Evolutionary conservation across 2,113 vertebrate genomes (phyloP), one percentile per base, ranked within the genome.

Genomic region (Lepidothrix coronata): DNA sequence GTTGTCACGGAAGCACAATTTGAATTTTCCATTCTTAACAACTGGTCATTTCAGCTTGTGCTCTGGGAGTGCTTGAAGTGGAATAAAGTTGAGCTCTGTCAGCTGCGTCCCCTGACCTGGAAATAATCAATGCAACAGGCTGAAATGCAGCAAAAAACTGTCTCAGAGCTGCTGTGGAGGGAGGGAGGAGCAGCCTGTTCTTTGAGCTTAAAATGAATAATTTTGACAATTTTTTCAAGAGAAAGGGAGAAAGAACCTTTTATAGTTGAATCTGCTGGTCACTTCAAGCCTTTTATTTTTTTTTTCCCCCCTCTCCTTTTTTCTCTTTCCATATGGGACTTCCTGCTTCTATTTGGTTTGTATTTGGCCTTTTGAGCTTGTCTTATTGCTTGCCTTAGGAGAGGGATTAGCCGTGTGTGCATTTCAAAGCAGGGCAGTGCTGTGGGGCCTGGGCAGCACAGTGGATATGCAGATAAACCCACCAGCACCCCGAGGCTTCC

Each of bases 121-220:
- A 95, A 96, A 75, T 96, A 94, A 94, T 91, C 65, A 9, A 43
- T 41, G 88, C 95, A 95, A 84, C 93, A 94, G 95, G 93, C 93
- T 86, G 61, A 94, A 63, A 74, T n/a, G 68, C 79, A 84, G 79
- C 67, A 73, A 61, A 85, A 62, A 85, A 6, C 37, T 52, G 18
- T 12, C 55, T 59, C 43, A 37, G 2, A 83, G 85, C 78, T 91
- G 67, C 59, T 0, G 2, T 21, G 35, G 43, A 61, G 57, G 41
- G 25, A 83, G 25, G 52, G 75, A 67, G 55, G 35, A 30, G 39
- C 73, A 89, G 44, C 44, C 57, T 67, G 57, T 20, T 54, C 68
- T 18, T 79, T 8, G 37, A 30, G 44, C 37, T 94, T 31, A 33
- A 58, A 86, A 59, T 66, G 4, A 41, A 20, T 67, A 5, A 35